Conservation (phyloP, 2,113 vertebrate species). For the Myiagra hebetior region DNA sequence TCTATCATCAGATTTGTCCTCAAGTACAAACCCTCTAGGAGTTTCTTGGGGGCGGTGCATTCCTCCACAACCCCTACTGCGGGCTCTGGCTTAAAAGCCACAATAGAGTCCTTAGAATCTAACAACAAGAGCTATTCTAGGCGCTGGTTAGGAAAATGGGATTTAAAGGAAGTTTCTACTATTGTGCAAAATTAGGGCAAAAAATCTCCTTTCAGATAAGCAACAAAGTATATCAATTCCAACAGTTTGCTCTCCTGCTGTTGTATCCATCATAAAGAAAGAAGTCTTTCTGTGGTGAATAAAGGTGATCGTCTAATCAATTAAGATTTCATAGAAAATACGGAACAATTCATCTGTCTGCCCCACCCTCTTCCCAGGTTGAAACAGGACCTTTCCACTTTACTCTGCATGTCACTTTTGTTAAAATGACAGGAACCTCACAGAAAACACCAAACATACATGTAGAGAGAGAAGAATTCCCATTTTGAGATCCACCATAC, state of each 20-base stretch:
- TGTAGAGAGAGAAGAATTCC: constrained; percentile 41
- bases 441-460: constrained; percentile 57
- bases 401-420: constrained; percentile 63
- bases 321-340: constrained; percentile 69
- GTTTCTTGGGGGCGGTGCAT: constrained; percentile 53
- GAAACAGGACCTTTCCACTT: constrained; percentile 66
- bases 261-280: constrained; percentile 67
- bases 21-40: constrained; percentile 61
- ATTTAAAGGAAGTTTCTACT: constrained; percentile 71
- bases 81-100: constrained; percentile 69
- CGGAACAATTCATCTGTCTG: constrained; percentile 65
- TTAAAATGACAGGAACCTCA: constrained; percentile 61
- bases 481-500: constrained; percentile 32
- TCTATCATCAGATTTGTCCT: constrained; percentile 57
- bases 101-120: constrained; percentile 69
- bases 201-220: constrained; percentile 70
- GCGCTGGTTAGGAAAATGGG: constrained; percentile 68
- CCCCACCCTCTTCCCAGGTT: constrained; percentile 63
- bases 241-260: constrained; percentile 73
- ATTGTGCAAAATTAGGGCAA: constrained; percentile 73
- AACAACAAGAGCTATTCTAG: constrained; percentile 69
- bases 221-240: constrained; percentile 71
- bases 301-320: constrained; percentile 72
- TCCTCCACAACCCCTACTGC: constrained; percentile 58
- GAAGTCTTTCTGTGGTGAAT: constrained; percentile 57